Evolutionary conservation across 1,140 invertebrate species (phyloP).

Genomic region (Epicauta chinensis): DNA sequence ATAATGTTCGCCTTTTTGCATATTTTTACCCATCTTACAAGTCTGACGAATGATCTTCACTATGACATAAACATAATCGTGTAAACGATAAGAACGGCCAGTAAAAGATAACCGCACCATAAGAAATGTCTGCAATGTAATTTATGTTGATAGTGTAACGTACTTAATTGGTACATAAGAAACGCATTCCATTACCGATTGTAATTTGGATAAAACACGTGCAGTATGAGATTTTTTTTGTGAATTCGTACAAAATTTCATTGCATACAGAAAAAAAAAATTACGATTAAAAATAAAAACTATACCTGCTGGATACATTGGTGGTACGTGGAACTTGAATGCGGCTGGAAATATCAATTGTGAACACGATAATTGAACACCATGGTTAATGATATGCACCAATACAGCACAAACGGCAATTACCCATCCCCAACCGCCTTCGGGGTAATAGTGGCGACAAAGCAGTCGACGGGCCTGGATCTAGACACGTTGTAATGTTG

Average conservation of each 20-base stretch:
- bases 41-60: too few relatives aligned
- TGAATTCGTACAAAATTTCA: slow-evolving; percentile 2
- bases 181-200: slow-evolving; percentile 10
- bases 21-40: too few relatives aligned
- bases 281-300: not conserved
- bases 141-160: slow-evolving; percentile 13
- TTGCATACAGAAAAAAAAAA: not conserved
- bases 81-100: slow-evolving; percentile 4
- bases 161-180: slow-evolving; percentile 14
- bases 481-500: slow-evolving; percentile 23
- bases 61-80: not conserved
- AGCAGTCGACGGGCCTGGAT: slow-evolving; percentile 36
- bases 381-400: slow-evolving; percentile 58
- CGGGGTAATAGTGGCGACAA: slow-evolving; percentile 65
- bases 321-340: slow-evolving; percentile 43
- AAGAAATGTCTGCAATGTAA: not conserved
- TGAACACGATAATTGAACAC: slow-evolving; percentile 55
- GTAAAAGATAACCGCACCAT: not conserved
- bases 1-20: too few relatives aligned
- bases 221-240: slow-evolving; percentile 9
- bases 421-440: slow-evolving; percentile 78
- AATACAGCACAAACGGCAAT: slow-evolving; percentile 58
- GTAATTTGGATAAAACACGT: slow-evolving; percentile 3
- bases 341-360: slow-evolving; percentile 47
- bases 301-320: slow-evolving; percentile 38